Evolutionary conservation across 64 coral and sea anemone species (phyloP), one percentile per base, ranked within the genome.

Genomic region (Pachyseris speciosa): DNA sequence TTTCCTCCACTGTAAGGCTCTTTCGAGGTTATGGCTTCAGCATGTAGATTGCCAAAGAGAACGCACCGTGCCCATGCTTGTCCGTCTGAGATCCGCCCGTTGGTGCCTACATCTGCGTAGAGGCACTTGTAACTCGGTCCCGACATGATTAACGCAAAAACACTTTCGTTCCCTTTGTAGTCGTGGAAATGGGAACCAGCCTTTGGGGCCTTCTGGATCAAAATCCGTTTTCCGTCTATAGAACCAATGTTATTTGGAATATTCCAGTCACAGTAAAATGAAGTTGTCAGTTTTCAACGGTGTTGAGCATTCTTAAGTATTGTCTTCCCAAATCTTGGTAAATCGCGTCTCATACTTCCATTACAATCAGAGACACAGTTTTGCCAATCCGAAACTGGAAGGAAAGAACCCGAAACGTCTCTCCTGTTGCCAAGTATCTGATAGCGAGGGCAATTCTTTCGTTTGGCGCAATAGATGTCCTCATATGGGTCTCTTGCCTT

Each of bases 161-260:
- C 19, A 48, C 83, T 59, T 86, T 53, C 78, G 40, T 86, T 86
- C n/a, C 65, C 83, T 86, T 86, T 70, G 40, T 86, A 86, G 17
- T 69, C 83, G 37, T 72, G 84, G 44, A 24, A 87, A 72, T 87
- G 84, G 41, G 67, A 87, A 72, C 84, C 84, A 72, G 68, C 67
- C 74, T 44, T 57, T 52, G 83, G 40, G 41, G 67, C 42, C 84
- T 72, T 73, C 66, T 87, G 67, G 19, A 87, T 72, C 38, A 87
- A 57, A 88, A 88, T 85, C 37, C 83, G 59, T 85, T 48, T 85
- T 69, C 83, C 83, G 32, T 85, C 60, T 45, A 85, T 85, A 36
- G 68, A 68, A 13, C 85, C 85, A 75, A 88, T 88, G 36, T 88
- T 88, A 88, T 87, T 87, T 50, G 67, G 84, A 72, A 87, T 87